Evolutionary conservation across 2,888 invertebrate species (phyloP).

Genomic region (Hybos culiciformis): DNA sequence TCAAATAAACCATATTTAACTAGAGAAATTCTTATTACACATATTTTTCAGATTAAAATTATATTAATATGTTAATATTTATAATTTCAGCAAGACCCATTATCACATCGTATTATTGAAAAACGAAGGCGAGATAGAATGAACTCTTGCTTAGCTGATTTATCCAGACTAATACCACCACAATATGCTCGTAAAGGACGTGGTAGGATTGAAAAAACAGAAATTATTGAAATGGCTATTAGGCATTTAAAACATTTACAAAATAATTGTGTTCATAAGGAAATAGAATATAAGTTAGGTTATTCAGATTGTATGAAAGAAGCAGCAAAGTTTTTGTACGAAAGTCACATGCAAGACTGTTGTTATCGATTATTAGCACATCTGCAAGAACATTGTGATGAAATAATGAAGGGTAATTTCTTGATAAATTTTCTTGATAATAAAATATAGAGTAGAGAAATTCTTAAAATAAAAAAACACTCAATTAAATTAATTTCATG

Average conservation of each 20-base stretch:
- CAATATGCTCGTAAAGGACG: conserved; percentile 90
- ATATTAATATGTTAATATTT: too few species aligned
- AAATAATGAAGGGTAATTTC: conserved; percentile 41
- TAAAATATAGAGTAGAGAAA: background rate
- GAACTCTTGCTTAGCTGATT: conserved; percentile 92
- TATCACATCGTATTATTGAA: conserved; percentile 96
- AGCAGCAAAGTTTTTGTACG: conserved; percentile 76
- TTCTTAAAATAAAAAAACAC: background rate
- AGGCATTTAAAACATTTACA: conserved; percentile 85
- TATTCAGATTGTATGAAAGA: conserved; percentile 87
- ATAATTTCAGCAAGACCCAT: conserved; percentile 82
- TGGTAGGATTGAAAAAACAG: conserved; percentile 92
- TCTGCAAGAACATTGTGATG: conserved; percentile 69
- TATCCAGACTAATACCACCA: conserved; percentile 83
- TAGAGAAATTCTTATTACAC: too few species aligned
- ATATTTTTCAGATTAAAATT: too few species aligned
- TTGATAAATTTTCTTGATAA: too few species aligned
- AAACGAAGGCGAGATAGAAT: conserved; percentile 89
- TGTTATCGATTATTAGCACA: conserved; percentile 71
- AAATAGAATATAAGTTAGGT: conserved; percentile 56
- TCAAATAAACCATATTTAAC: too few species aligned
- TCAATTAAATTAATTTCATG: background rate
- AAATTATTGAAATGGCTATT: conserved; percentile 97
- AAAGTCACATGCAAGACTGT: conserved; percentile 68
- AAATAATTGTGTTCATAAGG: conserved; percentile 39